Percentiles rank a stretch among this genome's conserved stretches.
Evolutionary conservation across 2,113 vertebrate genomes (phyloP).

Genomic region (Uropsilus gracilis): DNA sequence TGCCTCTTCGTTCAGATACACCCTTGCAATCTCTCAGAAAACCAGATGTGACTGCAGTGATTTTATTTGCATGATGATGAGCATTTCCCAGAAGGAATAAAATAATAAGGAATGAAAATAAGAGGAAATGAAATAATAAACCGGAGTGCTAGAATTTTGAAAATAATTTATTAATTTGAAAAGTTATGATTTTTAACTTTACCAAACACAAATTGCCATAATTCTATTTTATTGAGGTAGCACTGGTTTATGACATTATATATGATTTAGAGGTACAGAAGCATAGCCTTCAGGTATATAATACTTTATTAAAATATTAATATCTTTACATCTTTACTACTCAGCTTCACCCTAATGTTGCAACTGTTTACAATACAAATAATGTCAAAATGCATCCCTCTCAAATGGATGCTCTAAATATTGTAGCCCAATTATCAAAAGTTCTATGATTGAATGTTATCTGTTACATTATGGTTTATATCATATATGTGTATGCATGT

Average conservation of each 20-base stretch:
- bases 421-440: not conserved
- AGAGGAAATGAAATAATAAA: constrained; percentile 66
- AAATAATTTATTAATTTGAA: constrained; percentile 81
- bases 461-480: constrained; percentile 38
- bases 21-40: not conserved
- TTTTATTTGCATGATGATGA: constrained; percentile 41
- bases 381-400: constrained; percentile 9
- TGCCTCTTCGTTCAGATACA: not conserved
- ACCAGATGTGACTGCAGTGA: not conserved
- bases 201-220: constrained; percentile 63
- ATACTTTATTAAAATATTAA: constrained; percentile 74
- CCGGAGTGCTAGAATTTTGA: constrained; percentile 37
- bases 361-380: constrained; percentile 39
- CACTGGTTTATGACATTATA: too few species aligned
- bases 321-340: constrained; percentile 67
- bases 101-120: too few species aligned
- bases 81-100: constrained; percentile 64
- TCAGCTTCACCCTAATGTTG: constrained; percentile 52
- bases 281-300: too few species aligned
- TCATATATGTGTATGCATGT: not conserved
- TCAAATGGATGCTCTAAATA: constrained; percentile 42
- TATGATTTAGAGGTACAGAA: too few species aligned
- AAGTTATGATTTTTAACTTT: constrained; percentile 74
- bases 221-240: not conserved
- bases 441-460: constrained; percentile 64